Percentiles rank a stretch among this genome's conserved stretches.
These are phyloP conservation scores for Caenorhabditis afra DNA, from an alignment of 2,888 invertebrate species.

Conservation along the genomic window DNA sequence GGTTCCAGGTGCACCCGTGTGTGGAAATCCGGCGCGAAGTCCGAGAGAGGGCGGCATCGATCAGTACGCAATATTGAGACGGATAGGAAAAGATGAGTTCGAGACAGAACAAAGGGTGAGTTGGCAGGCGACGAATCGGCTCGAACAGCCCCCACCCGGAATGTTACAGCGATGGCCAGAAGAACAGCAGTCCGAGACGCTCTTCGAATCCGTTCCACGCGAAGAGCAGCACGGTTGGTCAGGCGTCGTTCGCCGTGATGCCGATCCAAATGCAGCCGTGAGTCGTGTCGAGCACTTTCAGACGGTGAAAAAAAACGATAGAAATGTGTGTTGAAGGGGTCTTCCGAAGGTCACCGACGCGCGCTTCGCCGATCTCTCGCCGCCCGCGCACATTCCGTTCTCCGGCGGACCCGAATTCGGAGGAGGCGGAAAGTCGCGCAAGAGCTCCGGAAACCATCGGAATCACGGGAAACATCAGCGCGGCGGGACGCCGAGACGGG, in stretches of 20 bases:
- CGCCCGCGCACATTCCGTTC: slow-evolving; percentile 46
- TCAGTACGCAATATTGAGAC: slow-evolving; percentile 9
- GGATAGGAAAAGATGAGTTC: slow-evolving; percentile 6
- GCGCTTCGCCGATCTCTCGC: slow-evolving; percentile 19
- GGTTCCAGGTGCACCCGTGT: not conserved
- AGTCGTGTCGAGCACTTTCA: not conserved
- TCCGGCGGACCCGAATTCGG: not conserved
- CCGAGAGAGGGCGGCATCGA: not conserved
- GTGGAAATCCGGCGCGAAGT: too few species aligned
- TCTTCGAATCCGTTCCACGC: not conserved
- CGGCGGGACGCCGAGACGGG: not conserved
- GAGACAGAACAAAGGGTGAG: slow-evolving; percentile 30
- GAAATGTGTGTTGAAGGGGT: slow-evolving; percentile 36
- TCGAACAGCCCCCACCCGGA: too few species aligned
- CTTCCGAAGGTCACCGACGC: slow-evolving; percentile 37
- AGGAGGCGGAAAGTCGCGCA: not conserved
- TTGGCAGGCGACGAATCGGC: too few species aligned
- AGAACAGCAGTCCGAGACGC: not conserved
- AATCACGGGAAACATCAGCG: not conserved
- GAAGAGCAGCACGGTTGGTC: not conserved
- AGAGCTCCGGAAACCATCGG: not conserved
- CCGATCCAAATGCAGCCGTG: slow-evolving; percentile 40
- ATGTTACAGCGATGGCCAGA: not conserved
- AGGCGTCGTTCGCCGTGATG: slow-evolving; percentile 15
- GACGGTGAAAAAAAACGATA: not conserved